These are phyloP conservation scores for Archivesica marissinica DNA, from an alignment of 1,140 invertebrate species.

Conservation along the genomic window DNA sequence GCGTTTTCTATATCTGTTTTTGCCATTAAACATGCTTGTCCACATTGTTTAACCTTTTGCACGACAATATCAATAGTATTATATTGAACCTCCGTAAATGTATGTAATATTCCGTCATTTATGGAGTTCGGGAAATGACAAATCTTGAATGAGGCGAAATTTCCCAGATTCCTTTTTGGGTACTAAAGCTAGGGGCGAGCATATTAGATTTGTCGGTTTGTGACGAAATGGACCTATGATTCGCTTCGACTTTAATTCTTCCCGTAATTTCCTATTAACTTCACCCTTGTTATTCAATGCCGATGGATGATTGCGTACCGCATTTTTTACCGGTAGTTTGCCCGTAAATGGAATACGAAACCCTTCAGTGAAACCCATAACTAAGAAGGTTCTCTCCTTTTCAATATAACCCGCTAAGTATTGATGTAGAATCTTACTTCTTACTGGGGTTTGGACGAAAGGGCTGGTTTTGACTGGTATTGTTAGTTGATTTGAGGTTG, in stretches of 20 bases:
- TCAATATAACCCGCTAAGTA: neutral
- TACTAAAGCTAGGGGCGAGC: slow-evolving; percentile 6
- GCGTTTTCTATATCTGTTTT: slow-evolving; percentile 47
- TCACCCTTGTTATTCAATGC: neutral
- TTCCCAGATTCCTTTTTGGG: neutral
- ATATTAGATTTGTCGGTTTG: slow-evolving; percentile 12
- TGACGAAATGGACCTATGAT: neutral
- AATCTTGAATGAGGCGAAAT: slow-evolving; percentile 20
- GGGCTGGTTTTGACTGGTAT: neutral
- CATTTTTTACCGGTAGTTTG: neutral
- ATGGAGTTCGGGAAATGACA: neutral
- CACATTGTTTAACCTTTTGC: neutral
- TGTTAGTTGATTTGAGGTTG: neutral
- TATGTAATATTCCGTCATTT: slow-evolving; percentile 3
- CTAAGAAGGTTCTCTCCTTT: neutral
- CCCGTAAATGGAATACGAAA: neutral
- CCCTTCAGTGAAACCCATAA: neutral
- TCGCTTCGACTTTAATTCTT: neutral
- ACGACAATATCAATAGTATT: slow-evolving; percentile 29
- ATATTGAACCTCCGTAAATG: slow-evolving; percentile 10
- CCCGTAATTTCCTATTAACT: neutral
- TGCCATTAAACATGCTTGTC: neutral
- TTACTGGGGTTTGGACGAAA: neutral
- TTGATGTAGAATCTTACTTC: neutral
- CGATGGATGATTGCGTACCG: neutral